A percentile compares a stretch with the other conserved stretches of the same genome.
phyloP scores from a whole-genome alignment of 64 coral and sea anemone genomes.

The Platygyra sinensis region DNA sequence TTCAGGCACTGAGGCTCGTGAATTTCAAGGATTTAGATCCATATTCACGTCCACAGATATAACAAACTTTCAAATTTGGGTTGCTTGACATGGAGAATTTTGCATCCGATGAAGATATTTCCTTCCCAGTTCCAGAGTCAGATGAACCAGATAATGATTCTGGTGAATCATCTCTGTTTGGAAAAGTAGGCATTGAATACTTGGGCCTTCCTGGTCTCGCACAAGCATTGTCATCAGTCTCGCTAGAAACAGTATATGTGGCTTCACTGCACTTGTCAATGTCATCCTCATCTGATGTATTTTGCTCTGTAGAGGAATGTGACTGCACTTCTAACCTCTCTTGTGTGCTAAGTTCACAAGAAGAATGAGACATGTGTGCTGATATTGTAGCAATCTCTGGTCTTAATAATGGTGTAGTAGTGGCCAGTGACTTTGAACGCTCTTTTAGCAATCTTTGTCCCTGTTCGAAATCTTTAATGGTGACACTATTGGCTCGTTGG shows the following conservation, averaged over 20 bases:
- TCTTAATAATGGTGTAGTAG: slow-evolving; percentile 9
- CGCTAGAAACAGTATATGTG: background rate
- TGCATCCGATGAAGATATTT: background rate
- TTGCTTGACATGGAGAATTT: slow-evolving; percentile 69
- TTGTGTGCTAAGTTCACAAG: slow-evolving; percentile 16
- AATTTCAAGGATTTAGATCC: slow-evolving; percentile 92
- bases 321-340: slow-evolving; percentile 31
- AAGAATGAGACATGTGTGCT: slow-evolving; percentile 41
- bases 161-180: slow-evolving; percentile 19
- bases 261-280: slow-evolving; percentile 20
- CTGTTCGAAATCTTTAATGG: slow-evolving; percentile 35
- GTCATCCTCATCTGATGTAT: slow-evolving; percentile 31
- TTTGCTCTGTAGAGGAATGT: slow-evolving; percentile 48
- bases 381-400: slow-evolving; percentile 31
- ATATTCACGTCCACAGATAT: slow-evolving; percentile 94
- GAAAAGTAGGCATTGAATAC: background rate
- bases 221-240: no score
- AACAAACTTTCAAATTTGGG: slow-evolving; percentile 82
- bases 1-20: slow-evolving; percentile 95
- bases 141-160: slow-evolving; percentile 47
- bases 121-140: slow-evolving; percentile 41
- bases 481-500: slow-evolving; percentile 30
- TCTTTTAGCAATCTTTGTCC: slow-evolving; percentile 39
- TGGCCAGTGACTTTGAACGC: slow-evolving; percentile 16
- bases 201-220: background rate